Evolutionary conservation across 2,888 invertebrate species (phyloP), one percentile per base, ranked within the genome.

Genomic region (Syritta pipiens): DNA sequence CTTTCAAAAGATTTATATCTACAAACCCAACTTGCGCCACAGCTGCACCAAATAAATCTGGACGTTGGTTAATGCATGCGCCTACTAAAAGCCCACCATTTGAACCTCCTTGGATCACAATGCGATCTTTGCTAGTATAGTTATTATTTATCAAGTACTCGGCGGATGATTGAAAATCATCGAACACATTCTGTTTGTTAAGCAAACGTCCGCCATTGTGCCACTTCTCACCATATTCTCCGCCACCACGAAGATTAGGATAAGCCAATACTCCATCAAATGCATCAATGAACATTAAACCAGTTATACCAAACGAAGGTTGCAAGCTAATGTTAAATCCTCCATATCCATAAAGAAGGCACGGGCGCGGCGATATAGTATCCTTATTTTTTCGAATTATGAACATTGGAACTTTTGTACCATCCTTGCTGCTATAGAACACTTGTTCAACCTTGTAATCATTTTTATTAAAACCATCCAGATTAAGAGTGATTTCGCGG

Each of bases 151-250:
- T 91, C 42, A 99, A 92, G 90, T 95, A 97, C 88, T 97, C 94
- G 0, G 96, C 98, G 1, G 98, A 97, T 60, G 92, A 91, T 86
- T 96, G 95, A 89, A 99, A 98, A 90, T 99, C 99, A 89, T 98
- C 96, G 89, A 99, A 99, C 44, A 95, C 95, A 89, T 99, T 99
- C 90, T 99, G 98, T 87, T 99, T 99, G 86, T 97, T 97, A 2
- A 93, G 91, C 77, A 96, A 91, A 17, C 96, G 93, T 1, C 98
- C 99, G 4, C 92, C 95, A 87, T 97, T 95, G 90, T 99, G 98
- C 99, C 99, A 99, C 83, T 94, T 93, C 88, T 98, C 96, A 37
- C 99, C 99, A 89, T 98, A 99, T 88, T 99, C 99, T 1, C 97
- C 97, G 85, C 99, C 99, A 59, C 99, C 99, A 48, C 99, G 92